A percentile compares a stretch with the other conserved stretches of the same genome.
Conservation (phyloP, 1,140 invertebrate genomes). For the Diabrotica undecimpunctata region DNA sequence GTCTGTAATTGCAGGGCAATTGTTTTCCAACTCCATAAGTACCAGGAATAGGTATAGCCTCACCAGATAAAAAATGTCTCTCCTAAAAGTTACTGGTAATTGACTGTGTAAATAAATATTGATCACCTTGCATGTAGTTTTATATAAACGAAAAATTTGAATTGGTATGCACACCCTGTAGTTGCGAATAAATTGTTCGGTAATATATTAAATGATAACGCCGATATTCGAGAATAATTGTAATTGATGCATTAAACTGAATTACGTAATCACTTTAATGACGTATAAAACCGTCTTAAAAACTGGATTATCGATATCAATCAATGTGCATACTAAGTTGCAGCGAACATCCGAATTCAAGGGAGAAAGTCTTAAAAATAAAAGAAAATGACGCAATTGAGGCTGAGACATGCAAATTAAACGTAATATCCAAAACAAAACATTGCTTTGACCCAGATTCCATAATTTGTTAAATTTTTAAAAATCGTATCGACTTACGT, state of each 20-base stretch:
- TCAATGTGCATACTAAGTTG: neutral
- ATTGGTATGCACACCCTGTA: too few species aligned
- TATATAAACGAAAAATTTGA: too few species aligned
- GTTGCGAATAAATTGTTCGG: too few species aligned
- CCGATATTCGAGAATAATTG: too few species aligned
- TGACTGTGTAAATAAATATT: too few species aligned
- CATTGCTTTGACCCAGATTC: neutral
- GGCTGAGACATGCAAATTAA: neutral
- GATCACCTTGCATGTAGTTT: too few species aligned
- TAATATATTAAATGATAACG: too few species aligned
- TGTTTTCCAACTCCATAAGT: too few species aligned
- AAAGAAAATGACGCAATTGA: neutral
- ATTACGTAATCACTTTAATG: neutral
- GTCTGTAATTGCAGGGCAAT: too few species aligned
- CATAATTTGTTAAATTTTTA: neutral
- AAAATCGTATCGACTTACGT: neutral
- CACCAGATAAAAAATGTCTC: too few species aligned
- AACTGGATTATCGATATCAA: neutral
- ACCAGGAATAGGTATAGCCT: too few species aligned
- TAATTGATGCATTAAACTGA: neutral
- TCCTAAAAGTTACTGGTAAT: too few species aligned
- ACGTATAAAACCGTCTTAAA: neutral
- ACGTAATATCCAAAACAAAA: conserved; percentile 2
- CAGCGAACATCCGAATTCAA: neutral
- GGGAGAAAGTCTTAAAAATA: neutral